Evolutionary conservation across 2,888 invertebrate species (phyloP).

Genomic region (Dromius quadrimaculatus): DNA sequence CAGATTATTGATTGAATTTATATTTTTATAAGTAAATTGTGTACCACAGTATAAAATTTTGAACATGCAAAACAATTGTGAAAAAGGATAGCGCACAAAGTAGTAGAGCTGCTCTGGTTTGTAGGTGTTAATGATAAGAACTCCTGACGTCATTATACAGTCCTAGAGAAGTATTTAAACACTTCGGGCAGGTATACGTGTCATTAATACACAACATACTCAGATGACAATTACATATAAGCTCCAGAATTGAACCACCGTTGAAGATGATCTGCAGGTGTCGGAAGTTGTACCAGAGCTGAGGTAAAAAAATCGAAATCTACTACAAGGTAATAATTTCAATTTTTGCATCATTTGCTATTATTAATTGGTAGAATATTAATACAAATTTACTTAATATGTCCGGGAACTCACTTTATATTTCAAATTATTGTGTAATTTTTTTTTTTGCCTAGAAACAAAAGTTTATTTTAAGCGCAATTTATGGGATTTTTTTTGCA

Average conservation of each 20-base stretch:
- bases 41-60: too few relatives aligned
- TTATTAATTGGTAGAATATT: not conserved
- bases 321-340: not conserved
- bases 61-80: too few relatives aligned
- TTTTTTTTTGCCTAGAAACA: too few relatives aligned
- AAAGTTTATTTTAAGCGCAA: too few relatives aligned
- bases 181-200: constrained; percentile 37
- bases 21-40: too few relatives aligned
- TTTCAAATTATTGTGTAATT: not conserved
- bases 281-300: not conserved
- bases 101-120: constrained; percentile 33
- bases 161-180: constrained; percentile 35
- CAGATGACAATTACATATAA: not conserved
- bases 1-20: too few relatives aligned
- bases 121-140: constrained; percentile 51
- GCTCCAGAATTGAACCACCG: not conserved
- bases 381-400: not conserved
- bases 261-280: constrained; percentile 15
- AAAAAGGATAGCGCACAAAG: too few relatives aligned
- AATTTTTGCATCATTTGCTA: not conserved
- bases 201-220: constrained; percentile 15
- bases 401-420: not conserved
- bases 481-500: not conserved
- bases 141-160: constrained; percentile 32
- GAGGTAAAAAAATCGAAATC: not conserved